Evolutionary conservation across 30 jellyfish, hydroid and myxozoan genomes (phyloP).

Genomic region (Hydractinia symbiolongicarpus): DNA sequence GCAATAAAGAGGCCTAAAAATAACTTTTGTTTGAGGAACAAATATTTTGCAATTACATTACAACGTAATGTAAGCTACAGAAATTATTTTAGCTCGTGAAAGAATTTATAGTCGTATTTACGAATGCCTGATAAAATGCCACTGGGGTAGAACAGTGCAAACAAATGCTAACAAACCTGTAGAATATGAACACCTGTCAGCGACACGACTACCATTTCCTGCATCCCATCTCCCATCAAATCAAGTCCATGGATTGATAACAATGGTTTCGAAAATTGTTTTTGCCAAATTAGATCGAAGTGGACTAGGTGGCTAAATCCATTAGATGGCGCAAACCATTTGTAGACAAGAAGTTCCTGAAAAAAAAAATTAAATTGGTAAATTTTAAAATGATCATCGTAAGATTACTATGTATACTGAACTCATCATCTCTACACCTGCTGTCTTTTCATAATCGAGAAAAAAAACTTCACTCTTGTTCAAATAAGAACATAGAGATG

Average conservation of each 20-base stretch:
- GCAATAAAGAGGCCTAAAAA: no score
- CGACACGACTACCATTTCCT: slow-evolving; percentile 74
- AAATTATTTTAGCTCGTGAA: not conserved
- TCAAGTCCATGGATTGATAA: slow-evolving; percentile 59
- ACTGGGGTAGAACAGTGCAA: not conserved
- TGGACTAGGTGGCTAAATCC: slow-evolving; percentile 32
- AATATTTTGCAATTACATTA: not conserved
- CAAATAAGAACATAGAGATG: no score
- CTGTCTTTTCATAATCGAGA: no score
- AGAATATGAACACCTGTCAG: slow-evolving; percentile 81
- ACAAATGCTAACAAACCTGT: slow-evolving; percentile 47
- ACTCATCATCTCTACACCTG: no score
- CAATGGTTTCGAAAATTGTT: slow-evolving; percentile 71
- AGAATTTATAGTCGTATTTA: not conserved
- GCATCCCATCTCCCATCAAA: slow-evolving; percentile 67
- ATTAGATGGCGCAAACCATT: slow-evolving; percentile 50
- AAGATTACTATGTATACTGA: not conserved
- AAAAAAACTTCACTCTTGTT: no score
- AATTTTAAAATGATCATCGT: not conserved
- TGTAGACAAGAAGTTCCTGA: slow-evolving; percentile 84
- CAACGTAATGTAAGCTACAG: not conserved
- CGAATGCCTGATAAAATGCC: not conserved
- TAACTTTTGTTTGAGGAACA: not conserved
- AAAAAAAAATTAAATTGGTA: not conserved
- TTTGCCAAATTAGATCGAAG: slow-evolving; percentile 71